Base-by-base conservation (phyloP, 1,140 invertebrate species). In the Pseudomyrmex sp. region DNA sequence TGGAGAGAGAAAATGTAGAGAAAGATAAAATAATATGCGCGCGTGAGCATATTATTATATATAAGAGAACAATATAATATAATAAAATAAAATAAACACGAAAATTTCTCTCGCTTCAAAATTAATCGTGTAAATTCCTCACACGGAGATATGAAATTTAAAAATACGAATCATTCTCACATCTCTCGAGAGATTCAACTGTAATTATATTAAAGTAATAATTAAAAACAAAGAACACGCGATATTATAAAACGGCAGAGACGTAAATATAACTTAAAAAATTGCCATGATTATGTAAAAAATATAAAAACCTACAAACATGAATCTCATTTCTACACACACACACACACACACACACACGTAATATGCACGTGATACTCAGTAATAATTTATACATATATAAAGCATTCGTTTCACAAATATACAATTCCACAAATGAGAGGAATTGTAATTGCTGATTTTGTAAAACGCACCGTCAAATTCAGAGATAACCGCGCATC, bases 391-490 rank as follows among this genome's bases (percentile, higher is more conserved):
- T 35, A 35, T 7, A 35, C 35, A 26, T 35, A 35, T 26, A 26
- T 26, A 26, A 26, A 35, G 35, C 5, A 15, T 74, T 61, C 61
- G 4, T 9, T 12, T 20, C 18, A 59, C 12, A 13, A 4, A 48
- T 15, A 61, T 74, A 61, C 46, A 63, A 76, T 52, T 50, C 5
- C 18, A 35, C 35, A 65, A 76, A 76, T 65, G 35, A 76, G 5
- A 76, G n/a, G 20, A n/a, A 48, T 26, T 20, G n/a, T 54, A 35
- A 35, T 35, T 35, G 35, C 35, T 35, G 35, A 35, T 35, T 35
- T 61, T 20, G 23, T 23, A 23, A 69, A 77, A 44, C 26, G 9
- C 20, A 8, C 26, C 46, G 7, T 12, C 26, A 23, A 44, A 68
- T 68, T 69, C 35, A 13, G 7, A 50, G n/a, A 63, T 56, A 65